A percentile compares a stretch with the other conserved stretches of the same genome.
Evolutionary conservation across 2,888 invertebrate genomes (phyloP).

Genomic region (Sialis lutaria): DNA sequence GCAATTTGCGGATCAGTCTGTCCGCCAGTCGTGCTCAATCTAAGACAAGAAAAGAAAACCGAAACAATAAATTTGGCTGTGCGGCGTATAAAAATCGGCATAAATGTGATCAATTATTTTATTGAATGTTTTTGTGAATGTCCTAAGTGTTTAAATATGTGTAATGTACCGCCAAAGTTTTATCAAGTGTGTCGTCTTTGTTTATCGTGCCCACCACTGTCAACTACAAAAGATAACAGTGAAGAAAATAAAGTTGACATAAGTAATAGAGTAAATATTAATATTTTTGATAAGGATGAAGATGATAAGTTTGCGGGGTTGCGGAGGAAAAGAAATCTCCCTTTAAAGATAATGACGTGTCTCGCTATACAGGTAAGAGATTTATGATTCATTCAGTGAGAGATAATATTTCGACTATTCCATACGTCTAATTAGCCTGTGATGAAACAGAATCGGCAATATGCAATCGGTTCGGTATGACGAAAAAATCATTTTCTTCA

Average conservation of each 20-base stretch:
- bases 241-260: slow-evolving; percentile 38
- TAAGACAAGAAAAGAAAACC: slow-evolving; percentile 7
- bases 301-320: slow-evolving; percentile 31
- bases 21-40: slow-evolving; percentile 3
- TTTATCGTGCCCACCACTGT: slow-evolving; percentile 43
- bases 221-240: slow-evolving; percentile 1
- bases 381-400: slow-evolving; percentile 14
- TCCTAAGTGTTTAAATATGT: slow-evolving; percentile 49
- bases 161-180: slow-evolving; percentile 83
- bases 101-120: slow-evolving; percentile 20
- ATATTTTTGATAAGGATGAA: slow-evolving; percentile 59
- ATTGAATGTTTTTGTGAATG: slow-evolving; percentile 22
- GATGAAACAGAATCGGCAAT: slow-evolving; percentile 29
- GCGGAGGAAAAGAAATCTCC: slow-evolving; percentile 22
- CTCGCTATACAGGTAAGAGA: slow-evolving; percentile 60
- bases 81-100: slow-evolving; percentile 18
- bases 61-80: slow-evolving; percentile 24
- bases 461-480: slow-evolving; percentile 22
- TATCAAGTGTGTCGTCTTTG: slow-evolving; percentile 88
- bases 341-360: slow-evolving; percentile 53
- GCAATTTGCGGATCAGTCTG: neutral
- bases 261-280: slow-evolving; percentile 51
- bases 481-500: too few relatives aligned
- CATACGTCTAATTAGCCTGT: slow-evolving; percentile 30
- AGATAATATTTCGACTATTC: slow-evolving; percentile 1